These are phyloP conservation scores for Protobothrops mucrosquamatus DNA, from an alignment of 2,113 vertebrate genomes.

Conservation along the genomic window DNA sequence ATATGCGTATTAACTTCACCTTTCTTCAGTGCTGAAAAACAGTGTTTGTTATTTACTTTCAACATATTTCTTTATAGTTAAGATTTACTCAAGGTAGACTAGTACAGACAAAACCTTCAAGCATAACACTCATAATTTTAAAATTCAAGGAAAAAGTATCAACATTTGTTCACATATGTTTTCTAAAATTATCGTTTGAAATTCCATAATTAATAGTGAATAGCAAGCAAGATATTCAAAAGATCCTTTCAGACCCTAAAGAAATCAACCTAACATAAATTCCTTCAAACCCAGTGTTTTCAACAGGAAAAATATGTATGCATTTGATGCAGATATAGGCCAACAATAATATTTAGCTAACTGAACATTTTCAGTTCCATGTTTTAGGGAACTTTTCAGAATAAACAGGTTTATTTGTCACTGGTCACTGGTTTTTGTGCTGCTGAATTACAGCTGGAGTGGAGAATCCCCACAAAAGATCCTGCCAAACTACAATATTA, in stretches of 20 bases:
- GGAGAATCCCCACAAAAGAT: background rate
- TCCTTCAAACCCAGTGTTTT: background rate
- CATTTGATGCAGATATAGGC: background rate
- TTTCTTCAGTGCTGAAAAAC: conserved; percentile 58
- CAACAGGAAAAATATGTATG: background rate
- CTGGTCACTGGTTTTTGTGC: background rate
- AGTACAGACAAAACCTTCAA: background rate
- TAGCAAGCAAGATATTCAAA: background rate
- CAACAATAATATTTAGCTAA: background rate
- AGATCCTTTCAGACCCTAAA: background rate
- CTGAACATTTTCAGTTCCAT: background rate
- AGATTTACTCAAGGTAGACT: background rate
- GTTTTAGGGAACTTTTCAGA: background rate
- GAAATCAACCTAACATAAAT: background rate
- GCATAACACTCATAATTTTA: background rate
- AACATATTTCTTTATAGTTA: background rate
- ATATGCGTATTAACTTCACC: conserved; percentile 64
- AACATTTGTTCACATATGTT: background rate
- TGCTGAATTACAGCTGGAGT: background rate
- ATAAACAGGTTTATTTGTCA: background rate
- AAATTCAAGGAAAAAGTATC: background rate
- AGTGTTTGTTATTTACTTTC: background rate
- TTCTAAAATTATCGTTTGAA: background rate
- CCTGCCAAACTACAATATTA: background rate
- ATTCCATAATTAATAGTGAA: background rate